phyloP scores from a whole-genome alignment of 2,888 invertebrate genomes.

The Morpho helenor region DNA sequence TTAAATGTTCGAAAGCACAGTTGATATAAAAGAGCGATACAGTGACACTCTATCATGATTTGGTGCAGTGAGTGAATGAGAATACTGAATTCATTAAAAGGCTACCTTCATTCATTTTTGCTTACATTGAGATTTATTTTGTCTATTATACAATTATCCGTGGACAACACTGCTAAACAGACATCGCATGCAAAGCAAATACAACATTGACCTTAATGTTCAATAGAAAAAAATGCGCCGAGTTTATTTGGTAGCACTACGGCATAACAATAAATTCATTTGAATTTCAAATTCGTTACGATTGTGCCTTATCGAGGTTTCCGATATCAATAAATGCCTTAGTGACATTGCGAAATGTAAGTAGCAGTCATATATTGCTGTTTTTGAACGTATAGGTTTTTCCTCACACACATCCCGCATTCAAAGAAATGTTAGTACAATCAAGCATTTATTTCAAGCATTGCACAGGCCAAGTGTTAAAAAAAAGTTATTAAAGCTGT shows the following conservation, averaged over 20 bases:
- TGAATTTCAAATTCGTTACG: slow-evolving; percentile 39
- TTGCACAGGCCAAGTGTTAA: slow-evolving; percentile 1
- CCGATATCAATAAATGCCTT: slow-evolving; percentile 31
- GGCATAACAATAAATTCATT: slow-evolving; percentile 37
- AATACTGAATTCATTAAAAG: background rate
- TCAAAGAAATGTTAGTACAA: slow-evolving; percentile 38
- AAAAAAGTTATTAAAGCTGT: slow-evolving; percentile 8
- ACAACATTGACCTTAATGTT: slow-evolving; percentile 39
- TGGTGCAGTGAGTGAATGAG: background rate
- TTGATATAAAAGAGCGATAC: background rate
- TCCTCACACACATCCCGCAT: slow-evolving; percentile 61
- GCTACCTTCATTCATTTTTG: background rate
- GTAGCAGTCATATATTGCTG: slow-evolving; percentile 50
- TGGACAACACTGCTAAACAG: slow-evolving; percentile 35
- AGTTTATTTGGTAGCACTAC: slow-evolving; percentile 10
- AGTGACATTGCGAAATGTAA: slow-evolving; percentile 41
- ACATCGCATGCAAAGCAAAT: slow-evolving; percentile 29
- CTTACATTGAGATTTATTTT: background rate
- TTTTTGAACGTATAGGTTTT: slow-evolving; percentile 28
- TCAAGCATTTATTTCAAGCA: slow-evolving; percentile 12
- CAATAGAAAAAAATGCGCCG: slow-evolving; percentile 13
- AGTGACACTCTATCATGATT: background rate
- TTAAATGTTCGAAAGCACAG: slow-evolving; percentile 32
- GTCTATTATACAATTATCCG: slow-evolving; percentile 1
- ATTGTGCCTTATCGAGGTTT: slow-evolving; percentile 27